Evolutionary conservation across 1,140 invertebrate species (phyloP).

Genomic region (Babylonia areolata): DNA sequence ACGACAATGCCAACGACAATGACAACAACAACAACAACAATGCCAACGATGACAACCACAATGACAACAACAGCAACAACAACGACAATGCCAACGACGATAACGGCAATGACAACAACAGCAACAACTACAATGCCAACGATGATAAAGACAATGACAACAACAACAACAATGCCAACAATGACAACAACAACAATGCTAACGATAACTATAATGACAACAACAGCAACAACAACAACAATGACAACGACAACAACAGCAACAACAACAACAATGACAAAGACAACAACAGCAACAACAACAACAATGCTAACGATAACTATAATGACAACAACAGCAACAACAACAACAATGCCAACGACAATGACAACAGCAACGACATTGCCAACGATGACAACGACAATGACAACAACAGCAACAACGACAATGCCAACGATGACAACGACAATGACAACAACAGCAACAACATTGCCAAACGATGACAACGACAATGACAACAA

Average conservation of each 20-base stretch:
- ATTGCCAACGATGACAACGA: conserved; percentile 68
- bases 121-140: too few species aligned
- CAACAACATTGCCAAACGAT: neutral
- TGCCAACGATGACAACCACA: too few species aligned
- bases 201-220: neutral
- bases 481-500: neutral
- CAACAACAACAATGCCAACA: neutral
- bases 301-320: too few species aligned
- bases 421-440: neutral
- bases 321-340: too few species aligned
- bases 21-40: conserved; percentile 5
- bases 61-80: too few species aligned
- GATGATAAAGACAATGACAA: too few species aligned
- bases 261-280: conserved; percentile 4
- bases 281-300: neutral
- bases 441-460: conserved; percentile 11
- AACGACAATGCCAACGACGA: too few species aligned
- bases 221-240: neutral
- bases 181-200: neutral
- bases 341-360: neutral
- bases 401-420: neutral
- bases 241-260: too few species aligned
- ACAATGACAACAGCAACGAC: conserved; percentile 71
- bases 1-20: neutral
- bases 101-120: too few species aligned